These are phyloP conservation scores for Nemotelus nigrinus DNA, from an alignment of 2,888 invertebrate species.

Conservation along the genomic window DNA sequence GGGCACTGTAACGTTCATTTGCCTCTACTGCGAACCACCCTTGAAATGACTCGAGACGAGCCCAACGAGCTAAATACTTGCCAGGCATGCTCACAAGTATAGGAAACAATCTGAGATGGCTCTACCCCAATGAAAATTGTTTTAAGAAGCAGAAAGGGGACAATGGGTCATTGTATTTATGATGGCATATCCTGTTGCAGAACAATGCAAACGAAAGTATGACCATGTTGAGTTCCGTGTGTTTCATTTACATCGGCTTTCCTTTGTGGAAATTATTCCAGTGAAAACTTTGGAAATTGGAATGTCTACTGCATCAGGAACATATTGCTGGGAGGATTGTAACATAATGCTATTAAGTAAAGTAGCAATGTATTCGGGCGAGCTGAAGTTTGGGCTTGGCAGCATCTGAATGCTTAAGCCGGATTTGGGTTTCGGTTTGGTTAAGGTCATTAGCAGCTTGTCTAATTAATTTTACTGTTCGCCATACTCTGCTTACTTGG, in stretches of 20 bases:
- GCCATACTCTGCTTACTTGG: too few relatives aligned
- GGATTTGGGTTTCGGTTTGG: too few relatives aligned
- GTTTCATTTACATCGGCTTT: neutral
- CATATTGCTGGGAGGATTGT: too few relatives aligned
- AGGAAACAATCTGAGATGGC: slow-evolving; percentile 9
- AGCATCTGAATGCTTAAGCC: too few relatives aligned
- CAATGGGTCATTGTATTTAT: slow-evolving; percentile 39
- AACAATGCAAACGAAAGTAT: slow-evolving; percentile 14
- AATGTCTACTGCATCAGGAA: too few relatives aligned
- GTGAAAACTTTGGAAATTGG: neutral
- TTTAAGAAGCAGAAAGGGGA: slow-evolving; percentile 26
- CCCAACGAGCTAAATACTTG: neutral
- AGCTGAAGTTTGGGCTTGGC: too few relatives aligned
- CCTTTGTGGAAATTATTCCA: neutral
- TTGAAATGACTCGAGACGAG: slow-evolving; percentile 17
- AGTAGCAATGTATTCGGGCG: too few relatives aligned
- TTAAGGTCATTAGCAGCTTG: too few relatives aligned
- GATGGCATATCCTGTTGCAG: slow-evolving; percentile 29
- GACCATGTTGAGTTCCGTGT: slow-evolving; percentile 31
- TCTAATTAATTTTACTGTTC: too few relatives aligned
- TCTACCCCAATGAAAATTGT: slow-evolving; percentile 2
- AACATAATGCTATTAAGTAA: too few relatives aligned
- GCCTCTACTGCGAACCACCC: slow-evolving; percentile 21
- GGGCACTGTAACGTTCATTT: slow-evolving; percentile 18
- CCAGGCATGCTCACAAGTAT: neutral